A percentile compares a stretch with the other conserved stretches of the same genome.
Evolutionary conservation across 2,888 invertebrate genomes (phyloP).

Genomic region (Onthophagus sagittarius): DNA sequence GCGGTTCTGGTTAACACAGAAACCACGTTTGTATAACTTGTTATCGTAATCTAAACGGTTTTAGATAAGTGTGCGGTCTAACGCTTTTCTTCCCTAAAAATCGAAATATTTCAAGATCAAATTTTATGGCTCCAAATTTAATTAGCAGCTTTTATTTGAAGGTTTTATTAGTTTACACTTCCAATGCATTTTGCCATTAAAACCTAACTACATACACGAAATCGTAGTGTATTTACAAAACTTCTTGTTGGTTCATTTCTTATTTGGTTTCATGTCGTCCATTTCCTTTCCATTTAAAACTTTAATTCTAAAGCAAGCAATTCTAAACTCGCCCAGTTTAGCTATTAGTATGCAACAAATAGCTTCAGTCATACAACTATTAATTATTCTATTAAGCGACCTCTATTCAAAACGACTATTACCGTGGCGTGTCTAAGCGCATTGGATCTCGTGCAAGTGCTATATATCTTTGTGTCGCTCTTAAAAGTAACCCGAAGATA

Average conservation of each 20-base stretch:
- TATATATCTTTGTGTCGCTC: neutral
- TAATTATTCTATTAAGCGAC: neutral
- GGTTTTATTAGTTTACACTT: neutral
- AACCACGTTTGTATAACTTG: neutral
- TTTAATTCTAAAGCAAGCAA: neutral
- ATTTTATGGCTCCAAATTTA: neutral
- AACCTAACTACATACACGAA: neutral
- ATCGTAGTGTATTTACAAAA: neutral
- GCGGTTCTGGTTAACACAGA: neutral
- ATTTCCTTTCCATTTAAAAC: neutral
- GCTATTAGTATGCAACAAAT: neutral
- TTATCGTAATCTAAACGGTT: neutral
- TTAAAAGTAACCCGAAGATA: neutral
- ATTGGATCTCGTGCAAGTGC: neutral
- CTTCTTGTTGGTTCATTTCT: neutral
- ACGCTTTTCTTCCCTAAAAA: neutral
- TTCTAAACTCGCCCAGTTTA: neutral
- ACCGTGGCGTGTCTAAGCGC: neutral
- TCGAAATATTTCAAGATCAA: neutral
- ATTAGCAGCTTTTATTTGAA: neutral
- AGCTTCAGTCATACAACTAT: neutral
- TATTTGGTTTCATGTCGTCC: neutral
- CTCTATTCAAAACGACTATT: neutral
- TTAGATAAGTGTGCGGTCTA: neutral
- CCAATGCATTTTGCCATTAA: too few relatives aligned